phyloP scores from a whole-genome alignment of 2,888 invertebrate genomes.

The Stenichneumon culpator region DNA sequence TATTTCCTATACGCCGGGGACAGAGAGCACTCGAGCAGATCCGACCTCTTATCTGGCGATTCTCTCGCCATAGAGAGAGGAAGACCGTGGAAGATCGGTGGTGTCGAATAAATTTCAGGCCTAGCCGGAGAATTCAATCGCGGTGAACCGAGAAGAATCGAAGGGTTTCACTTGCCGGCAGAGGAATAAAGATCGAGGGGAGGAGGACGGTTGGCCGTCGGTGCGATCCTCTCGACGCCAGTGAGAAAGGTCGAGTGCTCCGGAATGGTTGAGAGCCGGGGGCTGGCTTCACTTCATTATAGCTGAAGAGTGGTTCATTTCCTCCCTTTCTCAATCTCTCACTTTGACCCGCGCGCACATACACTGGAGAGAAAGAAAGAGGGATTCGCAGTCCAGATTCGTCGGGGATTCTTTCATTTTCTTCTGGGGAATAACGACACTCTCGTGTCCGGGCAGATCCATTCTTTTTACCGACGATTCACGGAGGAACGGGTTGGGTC shows the following conservation, averaged over 20 bases:
- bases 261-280: neutral
- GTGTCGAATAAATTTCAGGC: conserved; percentile 48
- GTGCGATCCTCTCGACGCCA: conserved; percentile 37
- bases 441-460: neutral
- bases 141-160: conserved; percentile 56
- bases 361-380: conserved; percentile 7
- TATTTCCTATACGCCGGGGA: neutral
- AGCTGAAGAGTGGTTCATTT: conserved; percentile 63
- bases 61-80: neutral
- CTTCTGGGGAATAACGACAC: conserved; percentile 18
- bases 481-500: neutral
- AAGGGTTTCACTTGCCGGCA: conserved; percentile 39
- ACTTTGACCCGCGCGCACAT: conserved; percentile 20
- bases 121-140: conserved; percentile 56
- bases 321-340: conserved; percentile 40
- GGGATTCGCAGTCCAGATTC: conserved; percentile 32
- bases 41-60: neutral
- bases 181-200: conserved; percentile 47
- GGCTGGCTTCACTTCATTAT: conserved; percentile 64
- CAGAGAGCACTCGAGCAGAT: neutral
- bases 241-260: conserved; percentile 26
- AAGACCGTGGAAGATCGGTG: conserved; percentile 19
- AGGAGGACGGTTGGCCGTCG: conserved; percentile 18
- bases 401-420: conserved; percentile 48
- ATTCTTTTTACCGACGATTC: conserved; percentile 12